phyloP scores from a whole-genome alignment of 2,113 vertebrate species.

The Onychostruthus taczanowskii region DNA sequence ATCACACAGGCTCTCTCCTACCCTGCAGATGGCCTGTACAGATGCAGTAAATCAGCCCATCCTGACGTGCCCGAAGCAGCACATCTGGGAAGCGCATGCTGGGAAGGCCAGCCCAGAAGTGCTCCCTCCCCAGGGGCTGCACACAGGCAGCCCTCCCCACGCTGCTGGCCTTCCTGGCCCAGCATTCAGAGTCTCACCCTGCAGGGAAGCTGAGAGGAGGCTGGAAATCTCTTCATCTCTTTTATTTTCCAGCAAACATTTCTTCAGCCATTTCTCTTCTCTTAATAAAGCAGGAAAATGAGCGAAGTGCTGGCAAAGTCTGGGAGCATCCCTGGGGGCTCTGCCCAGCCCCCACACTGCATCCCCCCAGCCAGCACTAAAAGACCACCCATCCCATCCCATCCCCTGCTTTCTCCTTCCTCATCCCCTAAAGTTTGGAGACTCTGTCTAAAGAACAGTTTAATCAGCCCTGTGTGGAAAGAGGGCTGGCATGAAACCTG shows the following conservation, averaged over 20 bases:
- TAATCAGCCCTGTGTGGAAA: neutral
- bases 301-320: accelerated
- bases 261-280: neutral
- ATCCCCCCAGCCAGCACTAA: neutral
- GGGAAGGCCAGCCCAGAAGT: neutral
- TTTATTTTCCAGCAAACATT: neutral
- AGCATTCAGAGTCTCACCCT: neutral
- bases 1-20: neutral
- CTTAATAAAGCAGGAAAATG: neutral
- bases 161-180: neutral
- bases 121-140: neutral
- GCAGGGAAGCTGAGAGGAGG: neutral
- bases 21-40: conserved; percentile 40
- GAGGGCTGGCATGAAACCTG: neutral
- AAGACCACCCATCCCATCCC: neutral
- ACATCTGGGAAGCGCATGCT: conserved; percentile 49
- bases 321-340: neutral
- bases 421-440: neutral
- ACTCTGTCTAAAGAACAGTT: neutral
- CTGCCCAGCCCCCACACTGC: neutral
- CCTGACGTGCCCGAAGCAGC: neutral
- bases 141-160: neutral
- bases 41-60: conserved; percentile 54
- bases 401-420: neutral
- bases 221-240: neutral